These are phyloP conservation scores for Pogonomyrmex californicus DNA, from an alignment of 1,140 invertebrate species.

Conservation along the genomic window DNA sequence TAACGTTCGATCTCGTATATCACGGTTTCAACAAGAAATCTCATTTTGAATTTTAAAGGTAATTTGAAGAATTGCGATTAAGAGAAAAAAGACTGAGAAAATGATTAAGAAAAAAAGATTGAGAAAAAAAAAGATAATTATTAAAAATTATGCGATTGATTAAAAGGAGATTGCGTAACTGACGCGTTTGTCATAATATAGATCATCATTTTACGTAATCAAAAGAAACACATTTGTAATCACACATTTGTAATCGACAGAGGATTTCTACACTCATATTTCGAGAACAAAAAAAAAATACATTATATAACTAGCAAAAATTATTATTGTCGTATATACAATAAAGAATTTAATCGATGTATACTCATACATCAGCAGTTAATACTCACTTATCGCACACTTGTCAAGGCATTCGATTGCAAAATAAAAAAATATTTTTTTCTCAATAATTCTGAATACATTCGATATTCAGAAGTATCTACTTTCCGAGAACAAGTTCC, in stretches of 20 bases:
- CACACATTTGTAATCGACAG: not conserved
- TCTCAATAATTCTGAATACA: not conserved
- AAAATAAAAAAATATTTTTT: not conserved
- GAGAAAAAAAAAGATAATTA: not conserved
- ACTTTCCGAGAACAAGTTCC: not conserved
- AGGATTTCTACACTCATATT: not conserved
- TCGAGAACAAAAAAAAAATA: not conserved
- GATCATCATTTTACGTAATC: not conserved
- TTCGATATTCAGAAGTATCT: not conserved
- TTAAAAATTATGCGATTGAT: slow-evolving; percentile 21
- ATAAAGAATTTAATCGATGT: not conserved
- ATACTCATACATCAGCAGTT: not conserved
- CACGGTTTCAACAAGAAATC: not conserved
- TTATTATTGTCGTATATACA: not conserved
- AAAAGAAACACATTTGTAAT: not conserved
- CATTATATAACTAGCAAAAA: not conserved
- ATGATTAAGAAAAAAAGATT: not conserved
- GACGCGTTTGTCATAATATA: not conserved
- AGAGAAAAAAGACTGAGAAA: not conserved
- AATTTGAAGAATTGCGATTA: not conserved
- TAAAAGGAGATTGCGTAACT: slow-evolving; percentile 21
- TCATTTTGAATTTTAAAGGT: not conserved
- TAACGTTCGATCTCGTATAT: not conserved
- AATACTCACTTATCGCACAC: not conserved
- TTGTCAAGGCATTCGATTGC: not conserved